These are phyloP conservation scores for Cylindroiulus punctatus DNA, from an alignment of 2,888 invertebrate species.

Conservation along the genomic window DNA sequence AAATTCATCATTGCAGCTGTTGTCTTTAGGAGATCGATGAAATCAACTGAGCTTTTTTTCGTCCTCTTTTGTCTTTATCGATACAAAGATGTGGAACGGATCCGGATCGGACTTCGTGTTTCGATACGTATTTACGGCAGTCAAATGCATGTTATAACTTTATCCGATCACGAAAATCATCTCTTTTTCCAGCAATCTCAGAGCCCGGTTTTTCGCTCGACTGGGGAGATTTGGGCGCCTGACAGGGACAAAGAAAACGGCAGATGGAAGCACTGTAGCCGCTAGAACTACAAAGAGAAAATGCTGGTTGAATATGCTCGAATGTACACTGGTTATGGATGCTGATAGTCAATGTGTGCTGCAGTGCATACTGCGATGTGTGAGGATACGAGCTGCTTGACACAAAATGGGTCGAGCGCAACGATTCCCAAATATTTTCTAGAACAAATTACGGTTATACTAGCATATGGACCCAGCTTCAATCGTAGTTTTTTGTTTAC, in stretches of 20 bases:
- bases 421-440: neutral
- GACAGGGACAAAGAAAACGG: neutral
- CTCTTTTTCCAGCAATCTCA: neutral
- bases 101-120: constrained; percentile 36
- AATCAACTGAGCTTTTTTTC: constrained; percentile 35
- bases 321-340: too few species aligned
- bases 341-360: too few species aligned
- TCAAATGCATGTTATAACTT: constrained; percentile 39
- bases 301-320: too few species aligned
- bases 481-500: too few species aligned
- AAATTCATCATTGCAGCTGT: constrained; percentile 52
- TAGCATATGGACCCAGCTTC: neutral
- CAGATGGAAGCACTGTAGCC: neutral
- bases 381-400: too few species aligned
- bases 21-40: constrained; percentile 50
- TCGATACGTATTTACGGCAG: constrained; percentile 33
- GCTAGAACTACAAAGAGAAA: too few species aligned
- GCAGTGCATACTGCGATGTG: too few species aligned
- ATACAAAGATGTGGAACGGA: constrained; percentile 47
- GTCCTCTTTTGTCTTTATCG: constrained; percentile 32
- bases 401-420: too few species aligned
- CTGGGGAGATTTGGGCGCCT: neutral
- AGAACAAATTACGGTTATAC: neutral
- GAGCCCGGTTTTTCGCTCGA: neutral
- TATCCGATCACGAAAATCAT: constrained; percentile 35